These are phyloP conservation scores for Xylophagus ater DNA, from an alignment of 2,888 invertebrate species.

Conservation along the genomic window DNA sequence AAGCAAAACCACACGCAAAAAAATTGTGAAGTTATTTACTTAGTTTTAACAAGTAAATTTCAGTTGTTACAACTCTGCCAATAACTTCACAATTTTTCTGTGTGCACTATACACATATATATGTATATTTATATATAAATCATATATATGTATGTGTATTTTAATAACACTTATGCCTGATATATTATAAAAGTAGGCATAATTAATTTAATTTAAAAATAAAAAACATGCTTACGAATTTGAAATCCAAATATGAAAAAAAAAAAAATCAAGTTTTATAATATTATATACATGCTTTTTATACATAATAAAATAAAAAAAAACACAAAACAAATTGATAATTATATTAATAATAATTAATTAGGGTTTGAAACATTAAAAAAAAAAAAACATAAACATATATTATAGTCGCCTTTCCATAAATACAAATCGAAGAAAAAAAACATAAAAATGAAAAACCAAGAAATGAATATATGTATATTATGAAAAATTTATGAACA, in stretches of 20 bases:
- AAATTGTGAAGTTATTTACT: no score
- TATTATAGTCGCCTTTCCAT: conserved; percentile 18
- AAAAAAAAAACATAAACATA: conserved; percentile 8
- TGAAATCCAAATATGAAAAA: conserved; percentile 9
- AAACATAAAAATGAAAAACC: conserved; percentile 12
- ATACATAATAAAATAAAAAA: conserved; percentile 11
- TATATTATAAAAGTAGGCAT: conserved; percentile 1
- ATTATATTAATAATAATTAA: no score
- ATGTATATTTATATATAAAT: conserved; percentile 2
- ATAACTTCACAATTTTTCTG: no score
- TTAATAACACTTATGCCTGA: conserved; percentile 2
- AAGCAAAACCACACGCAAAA: no score
- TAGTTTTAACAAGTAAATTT: no score
- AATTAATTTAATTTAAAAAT: conserved; percentile 3
- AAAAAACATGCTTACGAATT: conserved; percentile 13
- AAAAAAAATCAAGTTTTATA: conserved; percentile 13
- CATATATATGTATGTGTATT: no score
- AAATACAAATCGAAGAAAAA: conserved; percentile 10
- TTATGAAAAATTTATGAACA: no score
- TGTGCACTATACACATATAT: not conserved
- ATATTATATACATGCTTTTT: conserved; percentile 18
- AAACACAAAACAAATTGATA: conserved; percentile 1
- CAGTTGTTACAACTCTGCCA: no score
- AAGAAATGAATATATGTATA: conserved; percentile 9
- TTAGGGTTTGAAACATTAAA: no score